Evolutionary conservation across 2,888 invertebrate species (phyloP).

Genomic region (Brenthis hecate): DNA sequence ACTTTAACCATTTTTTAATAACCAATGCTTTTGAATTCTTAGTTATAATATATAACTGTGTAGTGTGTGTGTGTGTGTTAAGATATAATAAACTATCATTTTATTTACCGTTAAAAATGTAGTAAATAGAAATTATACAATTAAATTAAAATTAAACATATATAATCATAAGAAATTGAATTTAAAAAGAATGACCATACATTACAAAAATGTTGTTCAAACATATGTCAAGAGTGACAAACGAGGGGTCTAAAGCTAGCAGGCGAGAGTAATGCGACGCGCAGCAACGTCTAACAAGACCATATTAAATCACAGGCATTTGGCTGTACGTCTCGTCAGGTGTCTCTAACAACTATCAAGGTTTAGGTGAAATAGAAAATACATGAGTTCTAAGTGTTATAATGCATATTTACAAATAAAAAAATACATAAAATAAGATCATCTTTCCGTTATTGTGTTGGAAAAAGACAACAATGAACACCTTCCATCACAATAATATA

Average conservation of each 20-base stretch:
- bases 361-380: background rate
- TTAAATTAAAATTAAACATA: background rate
- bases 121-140: background rate
- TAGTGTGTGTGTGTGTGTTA: too few relatives aligned
- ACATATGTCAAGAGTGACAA: conserved; percentile 49
- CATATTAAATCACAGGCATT: conserved; percentile 62
- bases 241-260: conserved; percentile 45
- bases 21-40: too few relatives aligned
- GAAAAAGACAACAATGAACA: too few relatives aligned
- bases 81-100: too few relatives aligned
- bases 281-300: conserved; percentile 48
- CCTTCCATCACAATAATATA: too few relatives aligned
- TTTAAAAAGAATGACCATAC: conserved; percentile 4
- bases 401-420: too few relatives aligned
- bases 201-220: conserved; percentile 32
- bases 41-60: too few relatives aligned
- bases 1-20: too few relatives aligned
- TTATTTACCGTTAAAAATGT: too few relatives aligned
- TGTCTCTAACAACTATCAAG: conserved; percentile 18
- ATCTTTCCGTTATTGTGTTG: too few relatives aligned
- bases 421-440: too few relatives aligned
- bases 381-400: background rate
- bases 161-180: background rate
- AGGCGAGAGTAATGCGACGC: conserved; percentile 37
- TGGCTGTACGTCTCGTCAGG: conserved; percentile 29